Evolutionary conservation across 2,113 vertebrate species (phyloP).

Genomic region (Arothron firmamentum): DNA sequence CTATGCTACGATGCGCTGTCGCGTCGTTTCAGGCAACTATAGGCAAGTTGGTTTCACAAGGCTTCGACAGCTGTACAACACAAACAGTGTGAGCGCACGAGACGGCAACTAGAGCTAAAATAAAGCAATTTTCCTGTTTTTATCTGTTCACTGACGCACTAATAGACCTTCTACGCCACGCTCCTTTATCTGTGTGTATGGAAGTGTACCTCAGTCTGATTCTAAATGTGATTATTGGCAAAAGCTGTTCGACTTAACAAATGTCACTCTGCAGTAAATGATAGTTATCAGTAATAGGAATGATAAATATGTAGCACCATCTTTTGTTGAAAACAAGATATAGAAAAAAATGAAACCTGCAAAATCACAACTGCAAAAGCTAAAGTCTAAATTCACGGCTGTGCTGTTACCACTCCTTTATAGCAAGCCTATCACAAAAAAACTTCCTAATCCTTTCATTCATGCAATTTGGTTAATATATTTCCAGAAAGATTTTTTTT

Average conservation of each 20-base stretch:
- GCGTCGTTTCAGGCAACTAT: background rate
- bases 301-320: constrained; percentile 84
- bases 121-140: constrained; percentile 4
- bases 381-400: constrained; percentile 48
- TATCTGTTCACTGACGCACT: constrained; percentile 19
- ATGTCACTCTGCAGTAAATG: constrained; percentile 56
- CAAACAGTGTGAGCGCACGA: constrained; percentile 16
- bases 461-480: constrained; percentile 78
- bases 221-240: constrained; percentile 47
- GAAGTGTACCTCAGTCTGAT: constrained; percentile 41
- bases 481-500: constrained; percentile 47
- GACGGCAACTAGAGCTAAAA: constrained; percentile 13
- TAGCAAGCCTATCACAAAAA: constrained; percentile 46
- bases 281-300: constrained; percentile 74
- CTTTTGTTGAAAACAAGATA: constrained; percentile 72
- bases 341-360: constrained; percentile 55
- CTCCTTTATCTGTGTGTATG: constrained; percentile 33
- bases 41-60: constrained; percentile 35
- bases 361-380: constrained; percentile 40
- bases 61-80: constrained; percentile 16
- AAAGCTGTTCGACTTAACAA: constrained; percentile 41
- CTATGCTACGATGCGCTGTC: constrained; percentile 29
- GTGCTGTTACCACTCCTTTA: constrained; percentile 55
- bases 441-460: constrained; percentile 48
- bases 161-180: constrained; percentile 55